Base-by-base conservation (phyloP, 2,888 invertebrate species). In the Dyspetes luteomarginatus region DNA sequence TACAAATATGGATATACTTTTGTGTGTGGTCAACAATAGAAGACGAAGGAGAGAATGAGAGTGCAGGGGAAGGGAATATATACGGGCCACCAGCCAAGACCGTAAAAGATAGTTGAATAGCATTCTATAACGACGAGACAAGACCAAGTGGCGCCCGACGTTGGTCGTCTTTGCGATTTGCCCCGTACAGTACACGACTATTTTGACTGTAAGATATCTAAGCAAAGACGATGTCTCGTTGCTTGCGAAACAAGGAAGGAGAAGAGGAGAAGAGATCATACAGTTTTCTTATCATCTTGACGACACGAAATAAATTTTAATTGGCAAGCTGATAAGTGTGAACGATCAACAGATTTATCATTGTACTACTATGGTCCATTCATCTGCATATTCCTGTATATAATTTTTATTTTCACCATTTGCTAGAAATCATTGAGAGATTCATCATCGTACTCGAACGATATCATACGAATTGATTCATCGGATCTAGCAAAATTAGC, bases 21-120 rank as follows among this genome's bases (percentile, higher is more conserved):
- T n/a, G 52, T 17, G 17, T 58, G 28, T 65, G 56, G 65, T 65
- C 43, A 48, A 65, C n/a, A 15, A 60, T 43, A 45, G 60, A 50
- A 26, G 26, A 24, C 5, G 72, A 36, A 62, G 4, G 60, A 41
- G 62, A 62, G 36, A 41, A 30, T 55, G 48, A 22, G 64, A 41
- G 41, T 41, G 4, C 7, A 17, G 65, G 7, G 19, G 56, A 17
- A 48, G 68, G 30, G 26, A 78, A 19, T 65, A n/a, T n/a, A 58
- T 73, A 58, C 64, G 77, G 81, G 81, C 75, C 55, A 19, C 9
- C 58, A 67, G 82, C 82, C 82, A 82, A 80, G 73, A 80, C 48
- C 60, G 81, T 82, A 81, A 82, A 82, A 64, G 45, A 62, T 48
- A 75, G 75, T 72, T 76, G 78, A 78, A 81, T 81, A 58, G 55